A percentile compares a stretch with the other conserved stretches of the same genome.
Evolutionary conservation across 1,140 invertebrate genomes (phyloP).

Genomic region (Papilio polyxenes): DNA sequence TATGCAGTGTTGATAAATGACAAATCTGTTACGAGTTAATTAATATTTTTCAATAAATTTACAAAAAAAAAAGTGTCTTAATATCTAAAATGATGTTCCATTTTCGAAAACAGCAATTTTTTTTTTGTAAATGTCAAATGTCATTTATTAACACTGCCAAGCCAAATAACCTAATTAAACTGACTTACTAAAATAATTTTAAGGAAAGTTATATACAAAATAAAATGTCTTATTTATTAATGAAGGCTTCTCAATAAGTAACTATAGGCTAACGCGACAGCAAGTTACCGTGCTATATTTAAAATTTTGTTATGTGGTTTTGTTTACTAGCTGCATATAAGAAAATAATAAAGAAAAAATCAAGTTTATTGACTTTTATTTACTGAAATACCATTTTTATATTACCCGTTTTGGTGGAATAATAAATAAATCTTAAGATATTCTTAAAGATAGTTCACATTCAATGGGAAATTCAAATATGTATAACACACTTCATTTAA

Average conservation of each 20-base stretch:
- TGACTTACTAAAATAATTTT: constrained; percentile 36
- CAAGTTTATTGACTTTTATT: constrained; percentile 36
- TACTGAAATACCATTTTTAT: neutral
- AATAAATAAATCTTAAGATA: too few species aligned
- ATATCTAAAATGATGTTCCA: too few species aligned
- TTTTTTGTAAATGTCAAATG: constrained; percentile 6
- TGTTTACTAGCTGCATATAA: constrained; percentile 51
- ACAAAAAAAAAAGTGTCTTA: too few species aligned
- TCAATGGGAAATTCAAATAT: too few species aligned
- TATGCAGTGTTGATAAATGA: constrained; percentile 15
- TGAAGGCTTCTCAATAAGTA: constrained; percentile 34
- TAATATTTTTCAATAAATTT: neutral
- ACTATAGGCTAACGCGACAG: constrained; percentile 37
- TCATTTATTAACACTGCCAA: constrained; percentile 35
- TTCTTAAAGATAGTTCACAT: too few species aligned
- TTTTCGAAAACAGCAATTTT: neutral
- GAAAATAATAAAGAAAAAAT: constrained; percentile 56
- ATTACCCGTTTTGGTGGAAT: too few species aligned
- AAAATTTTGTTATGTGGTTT: constrained; percentile 51
- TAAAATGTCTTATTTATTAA: constrained; percentile 27
- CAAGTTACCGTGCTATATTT: constrained; percentile 36
- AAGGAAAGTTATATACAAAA: constrained; percentile 29
- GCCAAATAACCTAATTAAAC: constrained; percentile 33
- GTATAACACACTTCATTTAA: too few species aligned
- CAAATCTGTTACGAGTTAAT: neutral